Evolutionary conservation across 92 coral and sea anemone genomes (phyloP).

Genomic region (Phenganax marumi): DNA sequence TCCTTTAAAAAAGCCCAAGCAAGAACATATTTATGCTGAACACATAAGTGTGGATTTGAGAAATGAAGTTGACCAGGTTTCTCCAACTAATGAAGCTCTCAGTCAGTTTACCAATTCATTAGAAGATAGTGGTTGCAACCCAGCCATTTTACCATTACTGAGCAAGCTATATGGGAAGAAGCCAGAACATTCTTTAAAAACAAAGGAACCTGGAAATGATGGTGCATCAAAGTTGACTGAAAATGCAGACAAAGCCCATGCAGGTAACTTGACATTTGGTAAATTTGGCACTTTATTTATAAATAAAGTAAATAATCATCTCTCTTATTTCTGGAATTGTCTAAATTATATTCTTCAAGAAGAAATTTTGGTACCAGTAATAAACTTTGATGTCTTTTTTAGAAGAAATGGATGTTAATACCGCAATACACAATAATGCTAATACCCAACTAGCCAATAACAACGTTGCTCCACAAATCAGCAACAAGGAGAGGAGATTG

Average conservation of each 20-base stretch:
- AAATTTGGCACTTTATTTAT: no score
- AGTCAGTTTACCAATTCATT: background rate
- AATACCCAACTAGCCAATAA: no score
- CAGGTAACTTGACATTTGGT: no score
- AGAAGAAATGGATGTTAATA: no score
- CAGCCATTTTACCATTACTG: constrained; percentile 1
- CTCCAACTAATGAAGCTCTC: background rate
- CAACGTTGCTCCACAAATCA: no score
- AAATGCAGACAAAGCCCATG: background rate
- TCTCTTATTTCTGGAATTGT: no score
- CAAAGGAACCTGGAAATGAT: background rate
- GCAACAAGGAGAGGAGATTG: background rate
- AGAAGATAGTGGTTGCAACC: background rate
- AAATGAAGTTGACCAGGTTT: background rate
- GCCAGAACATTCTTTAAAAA: background rate
- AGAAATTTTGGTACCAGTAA: no score
- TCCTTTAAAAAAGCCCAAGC: background rate
- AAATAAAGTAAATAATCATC: no score
- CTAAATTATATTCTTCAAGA: no score
- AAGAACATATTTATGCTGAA: background rate
- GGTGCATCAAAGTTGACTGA: background rate
- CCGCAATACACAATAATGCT: no score
- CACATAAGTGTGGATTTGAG: background rate
- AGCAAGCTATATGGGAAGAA: background rate
- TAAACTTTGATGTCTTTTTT: no score